These are phyloP conservation scores for Chiloscyllium punctatum DNA, from an alignment of 2,797 vertebrate genomes.

Conservation along the genomic window DNA sequence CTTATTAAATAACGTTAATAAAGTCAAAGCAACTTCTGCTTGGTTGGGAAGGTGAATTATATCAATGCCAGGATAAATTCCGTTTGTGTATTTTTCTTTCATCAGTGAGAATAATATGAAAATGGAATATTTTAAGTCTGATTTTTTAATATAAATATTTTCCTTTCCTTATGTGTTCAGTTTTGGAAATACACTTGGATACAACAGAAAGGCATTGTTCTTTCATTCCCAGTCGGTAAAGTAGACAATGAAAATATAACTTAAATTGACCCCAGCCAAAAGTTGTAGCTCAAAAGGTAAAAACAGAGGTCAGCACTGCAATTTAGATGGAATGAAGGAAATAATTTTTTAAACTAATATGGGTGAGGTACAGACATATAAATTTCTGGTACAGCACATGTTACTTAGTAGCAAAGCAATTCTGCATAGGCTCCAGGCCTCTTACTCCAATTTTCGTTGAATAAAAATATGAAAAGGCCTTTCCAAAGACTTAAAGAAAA, in stretches of 20 bases:
- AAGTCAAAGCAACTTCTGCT: slow-evolving; percentile 45
- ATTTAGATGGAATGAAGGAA: not conserved
- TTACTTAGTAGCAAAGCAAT: not conserved
- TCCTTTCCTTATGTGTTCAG: slow-evolving; percentile 41
- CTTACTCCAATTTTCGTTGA: not conserved
- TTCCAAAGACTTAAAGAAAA: slow-evolving; percentile 8
- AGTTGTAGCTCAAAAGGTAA: not conserved
- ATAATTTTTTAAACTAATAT: not conserved
- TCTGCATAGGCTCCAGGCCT: not conserved
- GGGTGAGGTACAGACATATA: not conserved
- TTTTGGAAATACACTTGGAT: slow-evolving; percentile 30
- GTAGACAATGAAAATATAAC: slow-evolving; percentile 29
- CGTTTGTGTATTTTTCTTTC: slow-evolving; percentile 46
- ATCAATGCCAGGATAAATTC: not conserved
- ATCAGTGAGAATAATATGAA: slow-evolving; percentile 43
- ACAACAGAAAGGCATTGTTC: not conserved
- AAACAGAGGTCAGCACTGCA: not conserved
- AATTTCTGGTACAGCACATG: not conserved
- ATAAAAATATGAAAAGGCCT: not conserved
- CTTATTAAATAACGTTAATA: slow-evolving; percentile 42
- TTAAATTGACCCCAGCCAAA: slow-evolving; percentile 20
- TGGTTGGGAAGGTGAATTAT: slow-evolving; percentile 41
- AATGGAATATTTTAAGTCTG: slow-evolving; percentile 43
- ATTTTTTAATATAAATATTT: slow-evolving; percentile 44
- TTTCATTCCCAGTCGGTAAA: slow-evolving; percentile 36